phyloP scores from a whole-genome alignment of 37 sponge, comb jelly and placozoan species.

The Cliona cf. orientalis region DNA sequence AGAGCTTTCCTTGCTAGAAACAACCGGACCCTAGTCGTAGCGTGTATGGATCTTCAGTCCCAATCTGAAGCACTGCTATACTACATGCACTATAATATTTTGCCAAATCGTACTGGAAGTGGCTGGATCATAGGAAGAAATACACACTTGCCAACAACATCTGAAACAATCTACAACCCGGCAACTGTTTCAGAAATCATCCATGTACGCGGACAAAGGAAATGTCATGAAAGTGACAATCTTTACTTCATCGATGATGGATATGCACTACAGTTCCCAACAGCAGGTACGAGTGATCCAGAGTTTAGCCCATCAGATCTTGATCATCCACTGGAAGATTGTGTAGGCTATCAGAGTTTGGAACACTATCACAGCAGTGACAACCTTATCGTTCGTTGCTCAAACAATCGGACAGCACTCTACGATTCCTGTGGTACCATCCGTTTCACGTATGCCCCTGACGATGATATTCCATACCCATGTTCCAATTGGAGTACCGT shows the following conservation, averaged over 20 bases:
- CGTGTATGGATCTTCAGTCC: neutral
- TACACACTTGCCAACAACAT: neutral
- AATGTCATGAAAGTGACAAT: neutral
- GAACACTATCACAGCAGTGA: neutral
- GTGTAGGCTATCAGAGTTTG: neutral
- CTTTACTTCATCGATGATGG: slow-evolving; percentile 4
- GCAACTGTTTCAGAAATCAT: neutral
- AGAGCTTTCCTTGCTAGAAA: neutral
- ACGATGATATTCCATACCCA: neutral
- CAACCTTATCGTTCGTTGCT: neutral
- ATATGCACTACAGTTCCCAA: neutral
- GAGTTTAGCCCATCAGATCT: too few species aligned
- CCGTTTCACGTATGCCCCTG: neutral
- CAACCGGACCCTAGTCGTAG: neutral
- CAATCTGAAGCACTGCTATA: neutral
- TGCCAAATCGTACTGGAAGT: neutral
- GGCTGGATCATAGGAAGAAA: neutral
- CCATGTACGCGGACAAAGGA: neutral
- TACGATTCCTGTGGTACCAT: neutral
- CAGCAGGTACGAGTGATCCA: neutral
- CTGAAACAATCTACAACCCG: neutral
- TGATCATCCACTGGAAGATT: neutral
- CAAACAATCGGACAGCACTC: neutral
- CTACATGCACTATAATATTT: neutral
- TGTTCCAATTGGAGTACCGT: slow-evolving; percentile 9